Evolutionary conservation across 2,113 vertebrate genomes (phyloP).

Genomic region (Phaethornis superciliosus): DNA sequence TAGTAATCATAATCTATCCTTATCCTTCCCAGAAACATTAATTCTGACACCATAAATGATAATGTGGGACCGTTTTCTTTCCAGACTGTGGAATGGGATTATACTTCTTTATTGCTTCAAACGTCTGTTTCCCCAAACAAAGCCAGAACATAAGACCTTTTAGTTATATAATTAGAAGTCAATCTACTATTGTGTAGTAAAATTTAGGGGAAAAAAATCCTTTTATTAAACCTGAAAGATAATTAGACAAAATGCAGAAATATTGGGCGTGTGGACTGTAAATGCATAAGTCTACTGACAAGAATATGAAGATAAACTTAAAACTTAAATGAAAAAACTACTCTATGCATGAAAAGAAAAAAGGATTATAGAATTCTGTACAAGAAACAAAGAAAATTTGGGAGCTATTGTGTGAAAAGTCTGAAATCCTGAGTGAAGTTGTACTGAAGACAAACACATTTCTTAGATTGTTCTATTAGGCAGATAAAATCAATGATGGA

Average conservation of each 20-base stretch:
- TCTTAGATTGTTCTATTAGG: conserved; percentile 23
- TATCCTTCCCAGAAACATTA: background rate
- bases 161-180: background rate
- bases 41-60: background rate
- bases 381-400: background rate
- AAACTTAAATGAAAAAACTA: conserved; percentile 45
- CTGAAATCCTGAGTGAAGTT: conserved; percentile 22
- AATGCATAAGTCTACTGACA: background rate
- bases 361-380: conserved; percentile 29
- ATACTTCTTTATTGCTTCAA: background rate
- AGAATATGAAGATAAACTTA: background rate
- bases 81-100: background rate
- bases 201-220: background rate
- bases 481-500: conserved; percentile 45
- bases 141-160: background rate
- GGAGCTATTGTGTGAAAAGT: conserved; percentile 32
- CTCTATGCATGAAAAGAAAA: conserved; percentile 13
- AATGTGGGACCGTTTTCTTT: background rate
- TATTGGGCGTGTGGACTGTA: background rate
- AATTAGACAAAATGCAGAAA: background rate
- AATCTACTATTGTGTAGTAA: background rate
- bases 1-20: background rate
- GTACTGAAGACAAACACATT: conserved; percentile 38
- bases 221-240: background rate
- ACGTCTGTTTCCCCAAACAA: background rate